phyloP scores from a whole-genome alignment of 1,140 invertebrate genomes.

The Plodia interpunctella region DNA sequence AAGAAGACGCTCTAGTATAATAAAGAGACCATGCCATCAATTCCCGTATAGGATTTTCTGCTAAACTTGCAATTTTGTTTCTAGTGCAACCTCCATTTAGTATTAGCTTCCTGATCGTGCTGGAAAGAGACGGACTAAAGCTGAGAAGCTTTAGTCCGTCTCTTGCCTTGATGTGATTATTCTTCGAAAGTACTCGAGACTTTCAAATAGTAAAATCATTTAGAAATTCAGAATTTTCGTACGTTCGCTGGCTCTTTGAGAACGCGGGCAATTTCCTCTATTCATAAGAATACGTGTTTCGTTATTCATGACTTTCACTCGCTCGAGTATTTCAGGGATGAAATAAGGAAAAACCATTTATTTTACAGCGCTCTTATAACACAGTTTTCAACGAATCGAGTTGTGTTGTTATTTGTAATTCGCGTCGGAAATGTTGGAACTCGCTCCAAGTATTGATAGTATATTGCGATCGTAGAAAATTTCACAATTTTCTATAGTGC shows the following conservation, averaged over 20 bases:
- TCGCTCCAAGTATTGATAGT: too few relatives aligned
- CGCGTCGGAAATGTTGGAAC: too few relatives aligned
- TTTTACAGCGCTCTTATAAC: neutral
- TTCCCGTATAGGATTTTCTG: too few relatives aligned
- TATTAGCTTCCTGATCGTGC: too few relatives aligned
- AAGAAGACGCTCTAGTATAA: too few relatives aligned
- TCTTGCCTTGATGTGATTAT: neutral
- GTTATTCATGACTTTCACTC: neutral
- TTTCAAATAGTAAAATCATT: conserved; percentile 1
- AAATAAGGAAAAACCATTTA: neutral
- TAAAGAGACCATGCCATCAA: too few relatives aligned
- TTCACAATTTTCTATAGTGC: too few relatives aligned
- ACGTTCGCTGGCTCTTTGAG: neutral
- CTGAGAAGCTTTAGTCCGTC: too few relatives aligned
- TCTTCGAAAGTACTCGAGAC: neutral
- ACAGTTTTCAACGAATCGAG: neutral
- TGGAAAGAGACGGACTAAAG: neutral
- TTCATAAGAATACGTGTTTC: conserved; percentile 1
- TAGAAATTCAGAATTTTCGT: neutral
- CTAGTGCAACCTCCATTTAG: neutral
- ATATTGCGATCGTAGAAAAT: too few relatives aligned
- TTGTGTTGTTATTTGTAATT: neutral
- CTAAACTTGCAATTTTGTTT: too few relatives aligned
- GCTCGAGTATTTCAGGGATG: neutral
- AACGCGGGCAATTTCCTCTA: conserved; percentile 1